Base-by-base conservation (phyloP, 2,888 invertebrate genomes). In the Calliphora vomitoria region DNA sequence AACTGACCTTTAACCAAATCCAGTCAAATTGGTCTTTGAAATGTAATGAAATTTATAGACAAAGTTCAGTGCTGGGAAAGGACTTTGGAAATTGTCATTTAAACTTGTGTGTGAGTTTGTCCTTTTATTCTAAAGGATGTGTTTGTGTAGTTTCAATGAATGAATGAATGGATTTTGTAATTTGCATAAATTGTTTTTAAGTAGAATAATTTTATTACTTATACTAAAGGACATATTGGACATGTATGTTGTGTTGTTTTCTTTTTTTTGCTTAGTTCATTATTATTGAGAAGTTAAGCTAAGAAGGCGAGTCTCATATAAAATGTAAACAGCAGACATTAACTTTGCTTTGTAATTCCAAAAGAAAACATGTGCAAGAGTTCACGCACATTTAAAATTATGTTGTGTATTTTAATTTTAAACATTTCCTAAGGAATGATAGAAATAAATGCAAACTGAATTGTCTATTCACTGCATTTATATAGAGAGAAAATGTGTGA, bases 161-260 rank as follows among this genome's bases (percentile, higher is more conserved):
- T 85, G 79, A 80, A 80, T 85, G 79, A 60, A 80, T 68, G 50
- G 41, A 80, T 80, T 74, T 85, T 80, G 78, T 84, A 87, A 87
- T 87, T 87, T 85, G 66, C 84, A 87, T 87, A 87, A 87, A 87
- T 87, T 87, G 87, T 74, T 87, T 79, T 69, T 74, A 81, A 84
- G 74, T 68, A 55, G 68, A 87, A 85, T 80, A 82, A 82, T 84
- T 84, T 84, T 82, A 83, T 80, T 71, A 71, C 55, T 79, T n/a
- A 58, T 50, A 18, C 3, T 31, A 25, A 31, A 20, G n/a, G 58
- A 50, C 66, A 66, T 66, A 55, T 66, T 11, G 11, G 18, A 25
- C 47, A 75, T 69, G 47, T 50, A 78, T 55, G 35, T 35, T 25
- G 25, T 25, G 25, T n/a, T n/a, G 25, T 25, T 25, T 25, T 25